phyloP scores from a whole-genome alignment of 64 coral and sea anemone genomes.

The Actinia equina region DNA sequence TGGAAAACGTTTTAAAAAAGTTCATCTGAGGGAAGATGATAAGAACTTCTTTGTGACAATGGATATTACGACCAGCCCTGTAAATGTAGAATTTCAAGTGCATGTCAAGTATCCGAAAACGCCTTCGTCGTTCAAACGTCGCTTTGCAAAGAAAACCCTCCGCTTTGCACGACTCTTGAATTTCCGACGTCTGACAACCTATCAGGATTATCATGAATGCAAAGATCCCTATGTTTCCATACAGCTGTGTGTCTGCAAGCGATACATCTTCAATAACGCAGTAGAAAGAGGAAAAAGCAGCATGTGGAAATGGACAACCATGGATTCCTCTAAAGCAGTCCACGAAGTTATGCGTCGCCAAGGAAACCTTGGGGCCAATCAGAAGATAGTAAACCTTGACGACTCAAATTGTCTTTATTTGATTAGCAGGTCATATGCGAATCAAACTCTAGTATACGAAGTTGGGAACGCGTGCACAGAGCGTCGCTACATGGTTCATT shows the following conservation, averaged over 20 bases:
- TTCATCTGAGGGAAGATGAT: not conserved
- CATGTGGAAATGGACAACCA: not conserved
- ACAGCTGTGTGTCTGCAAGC: not conserved
- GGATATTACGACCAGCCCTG: not conserved
- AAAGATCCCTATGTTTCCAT: not conserved
- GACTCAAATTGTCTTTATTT: slow-evolving; percentile 5
- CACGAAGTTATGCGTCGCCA: not conserved
- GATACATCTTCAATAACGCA: not conserved
- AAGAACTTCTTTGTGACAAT: not conserved
- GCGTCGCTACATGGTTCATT: slow-evolving; percentile 40
- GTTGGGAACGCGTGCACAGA: slow-evolving; percentile 50
- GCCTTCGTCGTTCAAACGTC: not conserved
- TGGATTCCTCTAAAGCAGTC: not conserved
- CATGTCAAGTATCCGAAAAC: not conserved
- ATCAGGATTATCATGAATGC: not conserved
- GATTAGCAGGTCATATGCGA: slow-evolving; percentile 3
- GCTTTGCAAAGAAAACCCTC: not conserved
- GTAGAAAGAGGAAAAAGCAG: not conserved
- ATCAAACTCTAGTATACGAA: slow-evolving; percentile 36
- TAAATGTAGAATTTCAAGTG: not conserved
- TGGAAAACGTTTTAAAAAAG: not conserved
- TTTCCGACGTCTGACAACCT: not conserved
- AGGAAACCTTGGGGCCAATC: not conserved
- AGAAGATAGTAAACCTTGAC: not conserved
- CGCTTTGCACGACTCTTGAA: not conserved